Base-by-base conservation (phyloP, 2,113 vertebrate species). In the Eleginops maclovinus region DNA sequence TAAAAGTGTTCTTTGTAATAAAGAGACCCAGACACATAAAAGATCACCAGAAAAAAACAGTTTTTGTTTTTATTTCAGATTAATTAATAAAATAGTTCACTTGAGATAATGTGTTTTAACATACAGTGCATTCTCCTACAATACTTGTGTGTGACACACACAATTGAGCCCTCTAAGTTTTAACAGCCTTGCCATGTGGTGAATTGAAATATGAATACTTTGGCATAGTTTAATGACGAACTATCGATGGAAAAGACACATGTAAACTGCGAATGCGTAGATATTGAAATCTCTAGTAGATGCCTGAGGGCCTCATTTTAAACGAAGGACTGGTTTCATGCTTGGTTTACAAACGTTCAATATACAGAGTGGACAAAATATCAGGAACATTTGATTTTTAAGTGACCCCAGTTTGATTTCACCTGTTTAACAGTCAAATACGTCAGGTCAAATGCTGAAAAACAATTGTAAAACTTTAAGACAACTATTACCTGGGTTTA, bases 211-310 rank as follows among this genome's bases (percentile, higher is more conserved):
- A 89, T 88, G 83, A 85, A 88, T 87, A 85, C 94, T 95, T 95
- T 95, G 95, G 95, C 92, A 94, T 95, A 93, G 90, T 92, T 92
- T 82, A 87, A 85, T 90, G 88, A 92, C 82, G 64, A 82, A 95
- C 92, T 90, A 86, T 85, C 71, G 77, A 46, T 89, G 81, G 82
- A 79, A 79, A 77, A 81, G 76, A 90, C 81, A 85, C 85, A 87
- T 78, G 82, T 69, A 60, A 87, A 84, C 72, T 77, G 59, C 56
- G 73, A 62, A 80, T 55, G 44, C 9, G 60, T 74, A 91, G 80
- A 88, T 81, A 85, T 84, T 70, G 75, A 86, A 87, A 88, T 73
- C 68, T 84, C 66, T 81, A 36, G 53, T 73, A 9, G 19, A 71
- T 68, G 77, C 66, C 72, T 17, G 55, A 83, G 59, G 69, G 70